phyloP scores from a whole-genome alignment of 1,140 invertebrate genomes.

The Andrena cerasifolii region DNA sequence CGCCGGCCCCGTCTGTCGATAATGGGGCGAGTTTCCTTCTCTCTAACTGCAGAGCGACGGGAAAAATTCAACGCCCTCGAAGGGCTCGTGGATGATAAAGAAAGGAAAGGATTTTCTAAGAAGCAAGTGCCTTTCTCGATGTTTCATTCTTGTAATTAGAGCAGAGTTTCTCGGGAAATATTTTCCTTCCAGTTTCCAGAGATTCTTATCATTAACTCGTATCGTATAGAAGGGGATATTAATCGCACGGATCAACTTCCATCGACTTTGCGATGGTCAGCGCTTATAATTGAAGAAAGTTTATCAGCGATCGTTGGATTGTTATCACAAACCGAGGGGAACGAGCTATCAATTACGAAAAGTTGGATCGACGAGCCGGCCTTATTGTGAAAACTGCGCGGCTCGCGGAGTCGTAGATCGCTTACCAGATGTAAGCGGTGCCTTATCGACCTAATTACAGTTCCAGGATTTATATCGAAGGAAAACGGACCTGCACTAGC shows the following conservation, averaged over 20 bases:
- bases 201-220: not conserved
- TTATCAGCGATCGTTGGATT: slow-evolving; percentile 7
- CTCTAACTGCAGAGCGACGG: no score
- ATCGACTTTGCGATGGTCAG: not conserved
- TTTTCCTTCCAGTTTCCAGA: not conserved
- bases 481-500: slow-evolving; percentile 44
- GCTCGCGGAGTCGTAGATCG: not conserved
- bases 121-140: not conserved
- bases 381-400: slow-evolving; percentile 23
- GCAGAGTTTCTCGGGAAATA: not conserved
- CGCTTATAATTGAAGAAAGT: no score
- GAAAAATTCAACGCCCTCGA: not conserved
- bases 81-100: not conserved
- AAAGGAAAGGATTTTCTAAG: not conserved
- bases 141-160: not conserved
- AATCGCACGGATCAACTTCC: not conserved
- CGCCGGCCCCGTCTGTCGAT: not conserved
- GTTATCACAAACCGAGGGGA: slow-evolving; percentile 21
- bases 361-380: slow-evolving; percentile 16
- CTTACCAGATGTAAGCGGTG: slow-evolving; percentile 58
- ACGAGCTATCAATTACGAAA: slow-evolving; percentile 32
- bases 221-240: not conserved
- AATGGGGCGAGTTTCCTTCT: slow-evolving; percentile 3
- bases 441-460: slow-evolving; percentile 65
- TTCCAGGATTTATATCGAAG: slow-evolving; percentile 55